Conservation (phyloP, 2,113 vertebrate species). For the Spea multiplicata region DNA sequence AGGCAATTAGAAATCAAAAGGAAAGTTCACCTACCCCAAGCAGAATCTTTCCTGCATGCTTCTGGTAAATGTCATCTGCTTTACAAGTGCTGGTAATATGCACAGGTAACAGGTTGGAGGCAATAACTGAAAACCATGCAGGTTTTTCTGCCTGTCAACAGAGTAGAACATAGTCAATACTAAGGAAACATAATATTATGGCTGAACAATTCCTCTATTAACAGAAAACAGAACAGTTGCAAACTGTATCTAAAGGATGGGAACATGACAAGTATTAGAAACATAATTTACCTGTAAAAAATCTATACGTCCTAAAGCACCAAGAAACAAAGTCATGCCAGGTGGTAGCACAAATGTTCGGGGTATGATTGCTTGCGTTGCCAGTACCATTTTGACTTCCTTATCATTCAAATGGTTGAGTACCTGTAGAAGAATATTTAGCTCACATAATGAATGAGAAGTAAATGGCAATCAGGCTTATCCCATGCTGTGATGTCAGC, state of each 20-base stretch:
- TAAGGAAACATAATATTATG: no score
- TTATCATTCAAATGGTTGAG: conserved; percentile 80
- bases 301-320: conserved; percentile 83
- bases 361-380: conserved; percentile 74
- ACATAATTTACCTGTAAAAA: conserved; percentile 75
- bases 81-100: conserved; percentile 72
- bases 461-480: background rate
- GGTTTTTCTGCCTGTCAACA: conserved; percentile 71
- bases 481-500: background rate
- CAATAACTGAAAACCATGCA: conserved; percentile 87
- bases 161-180: conserved; percentile 23
- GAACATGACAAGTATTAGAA: background rate
- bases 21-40: conserved; percentile 72
- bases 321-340: conserved; percentile 79
- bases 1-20: background rate
- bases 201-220: background rate
- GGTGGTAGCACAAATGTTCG: conserved; percentile 85
- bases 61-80: conserved; percentile 74
- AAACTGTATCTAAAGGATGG: background rate
- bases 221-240: background rate
- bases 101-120: conserved; percentile 75
- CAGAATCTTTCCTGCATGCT: conserved; percentile 70
- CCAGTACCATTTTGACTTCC: conserved; percentile 83
- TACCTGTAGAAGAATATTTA: conserved; percentile 67
- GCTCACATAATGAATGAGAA: background rate